Conservation (phyloP, 2,888 invertebrate genomes). For the Hydrotaea diabolus region DNA sequence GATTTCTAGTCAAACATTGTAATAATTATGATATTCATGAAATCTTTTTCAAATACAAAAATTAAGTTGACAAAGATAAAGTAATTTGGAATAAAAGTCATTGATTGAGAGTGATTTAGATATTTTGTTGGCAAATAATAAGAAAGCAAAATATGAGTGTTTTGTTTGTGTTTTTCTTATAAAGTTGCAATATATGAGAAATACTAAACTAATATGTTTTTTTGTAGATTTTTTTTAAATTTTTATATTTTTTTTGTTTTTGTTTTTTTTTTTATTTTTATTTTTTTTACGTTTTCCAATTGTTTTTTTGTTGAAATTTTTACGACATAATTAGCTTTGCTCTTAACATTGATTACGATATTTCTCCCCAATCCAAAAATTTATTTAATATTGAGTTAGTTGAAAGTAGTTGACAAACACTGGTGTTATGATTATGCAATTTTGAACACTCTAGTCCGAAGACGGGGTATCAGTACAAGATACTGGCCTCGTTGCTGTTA, state of each 20-base stretch:
- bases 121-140: constrained; percentile 52
- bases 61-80: not conserved
- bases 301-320: constrained; percentile 70
- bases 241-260: constrained; percentile 62
- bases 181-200: constrained; percentile 60
- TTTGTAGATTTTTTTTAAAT: constrained; percentile 52
- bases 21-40: constrained; percentile 36
- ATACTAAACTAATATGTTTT: constrained; percentile 55
- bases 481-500: constrained; percentile 53
- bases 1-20: constrained; percentile 11
- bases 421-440: constrained; percentile 50
- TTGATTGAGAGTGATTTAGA: constrained; percentile 10
- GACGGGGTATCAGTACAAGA: constrained; percentile 32
- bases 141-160: constrained; percentile 43
- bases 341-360: constrained; percentile 76
- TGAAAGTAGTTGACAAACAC: constrained; percentile 67
- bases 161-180: constrained; percentile 33
- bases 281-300: constrained; percentile 70
- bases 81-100: constrained; percentile 15
- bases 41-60: constrained; percentile 5
- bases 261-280: constrained; percentile 67
- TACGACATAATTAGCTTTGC: constrained; percentile 76
- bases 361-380: constrained; percentile 56
- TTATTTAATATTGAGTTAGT: constrained; percentile 43
- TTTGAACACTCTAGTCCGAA: constrained; percentile 51